Evolutionary conservation across 2,888 invertebrate genomes (phyloP).

Genomic region (Agrilus mali): DNA sequence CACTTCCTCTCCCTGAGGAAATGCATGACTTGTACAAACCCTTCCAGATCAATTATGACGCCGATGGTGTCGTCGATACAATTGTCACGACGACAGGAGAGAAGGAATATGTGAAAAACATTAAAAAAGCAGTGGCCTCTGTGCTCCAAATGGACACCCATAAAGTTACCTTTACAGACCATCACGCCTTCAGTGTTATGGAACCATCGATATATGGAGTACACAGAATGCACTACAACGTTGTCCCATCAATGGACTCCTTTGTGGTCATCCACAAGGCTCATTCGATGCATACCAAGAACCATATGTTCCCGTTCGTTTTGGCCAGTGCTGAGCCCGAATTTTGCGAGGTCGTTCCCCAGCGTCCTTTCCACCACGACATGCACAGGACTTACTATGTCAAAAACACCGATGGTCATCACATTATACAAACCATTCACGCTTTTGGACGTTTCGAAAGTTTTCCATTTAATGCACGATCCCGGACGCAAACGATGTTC

Average conservation of each 20-base stretch:
- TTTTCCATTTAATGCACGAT: constrained; percentile 18
- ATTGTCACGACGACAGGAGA: constrained; percentile 21
- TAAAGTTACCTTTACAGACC: constrained; percentile 11
- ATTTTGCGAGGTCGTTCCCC: constrained; percentile 22
- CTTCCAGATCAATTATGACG: constrained; percentile 14
- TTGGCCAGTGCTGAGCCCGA: constrained; percentile 18
- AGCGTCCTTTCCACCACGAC: constrained; percentile 20
- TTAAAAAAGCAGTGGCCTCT: constrained; percentile 29
- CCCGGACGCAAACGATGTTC: constrained; percentile 28
- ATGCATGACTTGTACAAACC: constrained; percentile 10
- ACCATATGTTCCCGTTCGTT: constrained; percentile 21
- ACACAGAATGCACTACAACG: constrained; percentile 23
- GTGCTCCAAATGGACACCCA: constrained; percentile 26
- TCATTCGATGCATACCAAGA: constrained; percentile 24
- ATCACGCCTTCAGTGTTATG: constrained; percentile 16
- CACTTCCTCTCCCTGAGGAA: constrained; percentile 11
- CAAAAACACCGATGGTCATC: constrained; percentile 12
- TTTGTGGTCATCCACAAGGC: constrained; percentile 23
- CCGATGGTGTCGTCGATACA: constrained; percentile 19
- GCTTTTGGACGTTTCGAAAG: constrained; percentile 19
- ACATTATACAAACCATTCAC: constrained; percentile 17
- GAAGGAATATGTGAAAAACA: constrained; percentile 26
- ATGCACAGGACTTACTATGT: constrained; percentile 19
- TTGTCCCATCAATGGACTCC: constrained; percentile 17
- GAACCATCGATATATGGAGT: constrained; percentile 29